Evolutionary conservation across 1,140 invertebrate genomes (phyloP).

Genomic region (Nautilus pompilius): DNA sequence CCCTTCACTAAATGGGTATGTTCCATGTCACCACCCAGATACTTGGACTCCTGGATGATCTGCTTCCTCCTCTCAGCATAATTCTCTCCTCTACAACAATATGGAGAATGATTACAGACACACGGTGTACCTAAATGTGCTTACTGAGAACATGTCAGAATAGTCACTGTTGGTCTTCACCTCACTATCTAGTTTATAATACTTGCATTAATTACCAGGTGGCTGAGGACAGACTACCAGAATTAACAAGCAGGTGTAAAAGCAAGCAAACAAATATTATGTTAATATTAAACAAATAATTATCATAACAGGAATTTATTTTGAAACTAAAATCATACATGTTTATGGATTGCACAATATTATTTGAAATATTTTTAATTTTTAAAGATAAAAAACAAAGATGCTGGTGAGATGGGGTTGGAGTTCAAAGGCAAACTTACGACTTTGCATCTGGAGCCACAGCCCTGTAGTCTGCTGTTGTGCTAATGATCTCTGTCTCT

Average conservation of each 20-base stretch:
- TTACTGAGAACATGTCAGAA: neutral
- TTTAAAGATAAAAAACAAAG: too few relatives aligned
- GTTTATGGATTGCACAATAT: too few relatives aligned
- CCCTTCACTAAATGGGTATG: conserved; percentile 99
- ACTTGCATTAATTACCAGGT: too few relatives aligned
- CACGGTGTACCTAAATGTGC: neutral
- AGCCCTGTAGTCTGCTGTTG: conserved; percentile 86
- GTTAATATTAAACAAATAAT: too few relatives aligned
- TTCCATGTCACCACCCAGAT: conserved; percentile 99
- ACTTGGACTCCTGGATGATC: conserved; percentile 98
- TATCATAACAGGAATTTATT: too few relatives aligned
- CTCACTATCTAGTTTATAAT: too few relatives aligned
- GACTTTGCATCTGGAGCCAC: conserved; percentile 94
- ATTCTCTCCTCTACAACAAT: conserved; percentile 65
- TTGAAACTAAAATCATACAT: too few relatives aligned
- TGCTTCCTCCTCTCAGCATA: conserved; percentile 92
- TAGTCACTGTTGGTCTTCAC: neutral
- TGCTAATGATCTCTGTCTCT: conserved; percentile 78
- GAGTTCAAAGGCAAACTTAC: conserved; percentile 59
- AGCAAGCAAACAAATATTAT: too few relatives aligned
- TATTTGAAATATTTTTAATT: too few relatives aligned
- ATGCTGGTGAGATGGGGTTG: too few relatives aligned
- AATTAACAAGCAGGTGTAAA: too few relatives aligned
- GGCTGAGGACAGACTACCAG: too few relatives aligned
- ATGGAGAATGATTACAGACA: neutral